Evolutionary conservation across 2,113 vertebrate genomes (phyloP).

Genomic region (Meles meles): DNA sequence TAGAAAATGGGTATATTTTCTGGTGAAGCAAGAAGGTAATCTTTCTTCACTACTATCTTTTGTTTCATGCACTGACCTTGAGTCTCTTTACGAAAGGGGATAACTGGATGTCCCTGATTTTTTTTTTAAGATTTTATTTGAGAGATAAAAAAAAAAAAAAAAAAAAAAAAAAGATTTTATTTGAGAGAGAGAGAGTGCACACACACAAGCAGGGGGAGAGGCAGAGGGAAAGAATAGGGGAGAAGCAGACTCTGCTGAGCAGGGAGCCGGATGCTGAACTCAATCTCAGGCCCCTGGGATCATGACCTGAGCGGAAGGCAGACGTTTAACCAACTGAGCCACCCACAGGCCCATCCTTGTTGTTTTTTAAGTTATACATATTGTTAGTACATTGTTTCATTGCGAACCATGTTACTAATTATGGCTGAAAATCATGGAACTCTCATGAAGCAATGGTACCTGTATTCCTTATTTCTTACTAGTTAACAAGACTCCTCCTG

Average conservation of each 20-base stretch:
- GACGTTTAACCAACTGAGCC: not conserved
- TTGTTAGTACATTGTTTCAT: not conserved
- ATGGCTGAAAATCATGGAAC: not conserved
- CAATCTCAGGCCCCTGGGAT: not conserved
- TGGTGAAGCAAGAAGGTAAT: not conserved
- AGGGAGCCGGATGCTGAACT: not conserved
- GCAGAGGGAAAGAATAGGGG: not conserved
- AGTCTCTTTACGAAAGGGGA: not conserved
- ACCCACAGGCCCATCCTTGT: not conserved
- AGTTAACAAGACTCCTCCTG: not conserved
- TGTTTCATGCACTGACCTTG: not conserved
- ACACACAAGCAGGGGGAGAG: not conserved
- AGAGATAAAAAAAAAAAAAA: too few relatives aligned
- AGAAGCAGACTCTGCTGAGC: not conserved
- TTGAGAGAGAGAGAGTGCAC: not conserved
- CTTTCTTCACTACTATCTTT: not conserved
- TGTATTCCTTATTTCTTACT: not conserved
- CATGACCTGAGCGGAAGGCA: not conserved
- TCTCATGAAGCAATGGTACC: not conserved
- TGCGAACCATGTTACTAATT: conserved; percentile 19
- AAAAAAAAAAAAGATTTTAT: too few relatives aligned
- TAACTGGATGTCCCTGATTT: not conserved
- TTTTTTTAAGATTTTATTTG: not conserved
- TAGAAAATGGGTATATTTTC: not conserved
- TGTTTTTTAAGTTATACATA: not conserved